Percentiles rank a stretch among this genome's conserved stretches.
These are phyloP conservation scores for Perca flavescens DNA, from an alignment of 2,113 vertebrate genomes.

Conservation along the genomic window DNA sequence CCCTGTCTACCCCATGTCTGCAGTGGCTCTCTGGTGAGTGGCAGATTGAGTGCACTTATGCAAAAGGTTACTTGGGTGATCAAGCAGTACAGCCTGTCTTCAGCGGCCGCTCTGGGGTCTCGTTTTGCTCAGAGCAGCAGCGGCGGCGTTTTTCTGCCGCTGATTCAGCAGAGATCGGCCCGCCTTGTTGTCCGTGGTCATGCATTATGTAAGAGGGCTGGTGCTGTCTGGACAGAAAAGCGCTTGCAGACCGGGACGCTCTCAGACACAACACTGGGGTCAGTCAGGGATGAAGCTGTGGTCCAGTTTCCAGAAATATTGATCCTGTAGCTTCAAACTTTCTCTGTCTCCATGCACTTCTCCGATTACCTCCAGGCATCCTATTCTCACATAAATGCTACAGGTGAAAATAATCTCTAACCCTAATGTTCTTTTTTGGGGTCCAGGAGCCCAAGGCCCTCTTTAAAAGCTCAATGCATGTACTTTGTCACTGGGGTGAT, in stretches of 20 bases:
- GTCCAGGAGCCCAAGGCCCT: not conserved
- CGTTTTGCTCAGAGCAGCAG: conserved; percentile 23
- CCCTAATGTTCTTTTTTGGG: not conserved
- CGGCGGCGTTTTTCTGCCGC: conserved; percentile 33
- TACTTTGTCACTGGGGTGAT: not conserved
- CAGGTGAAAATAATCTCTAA: not conserved
- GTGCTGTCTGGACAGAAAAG: conserved; percentile 38
- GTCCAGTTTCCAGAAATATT: conserved; percentile 9
- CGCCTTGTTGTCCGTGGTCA: conserved; percentile 41
- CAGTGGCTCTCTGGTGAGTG: conserved; percentile 57
- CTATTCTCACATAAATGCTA: too few relatives aligned
- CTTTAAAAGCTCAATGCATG: not conserved
- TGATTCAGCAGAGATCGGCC: conserved; percentile 70
- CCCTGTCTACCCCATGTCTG: conserved; percentile 73
- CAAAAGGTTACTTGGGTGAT: conserved; percentile 75
- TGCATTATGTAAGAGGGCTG: conserved; percentile 69
- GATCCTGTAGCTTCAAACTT: conserved; percentile 1
- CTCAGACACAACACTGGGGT: conserved; percentile 24
- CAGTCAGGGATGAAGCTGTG: conserved; percentile 17
- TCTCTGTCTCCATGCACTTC: not conserved
- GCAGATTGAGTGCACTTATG: conserved; percentile 76
- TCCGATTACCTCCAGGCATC: not conserved
- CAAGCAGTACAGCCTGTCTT: conserved; percentile 54
- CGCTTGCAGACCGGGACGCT: conserved; percentile 12
- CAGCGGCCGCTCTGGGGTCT: conserved; percentile 8